These are phyloP conservation scores for Eospalax fontanierii DNA, from an alignment of 2,797 vertebrate species.

Conservation along the genomic window DNA sequence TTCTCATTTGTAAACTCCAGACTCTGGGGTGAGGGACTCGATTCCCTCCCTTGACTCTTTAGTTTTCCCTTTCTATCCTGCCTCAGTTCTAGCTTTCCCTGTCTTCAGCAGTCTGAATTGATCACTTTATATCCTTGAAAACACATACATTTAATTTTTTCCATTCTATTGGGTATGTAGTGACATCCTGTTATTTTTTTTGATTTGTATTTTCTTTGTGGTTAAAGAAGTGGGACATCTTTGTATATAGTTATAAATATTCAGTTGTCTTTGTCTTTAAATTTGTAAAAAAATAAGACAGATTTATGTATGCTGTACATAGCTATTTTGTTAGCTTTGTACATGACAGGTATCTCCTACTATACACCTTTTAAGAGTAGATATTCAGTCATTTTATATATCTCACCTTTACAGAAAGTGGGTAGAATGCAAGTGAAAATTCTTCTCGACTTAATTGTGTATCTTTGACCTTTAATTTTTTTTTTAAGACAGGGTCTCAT, in stretches of 20 bases:
- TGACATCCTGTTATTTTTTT: conserved; percentile 10
- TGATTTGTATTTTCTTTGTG: conserved; percentile 52
- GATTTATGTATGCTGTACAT: neutral
- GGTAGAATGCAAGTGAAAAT: conserved; percentile 54
- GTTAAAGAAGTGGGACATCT: neutral
- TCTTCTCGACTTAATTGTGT: neutral
- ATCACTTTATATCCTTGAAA: conserved; percentile 23
- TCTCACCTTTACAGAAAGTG: conserved; percentile 36
- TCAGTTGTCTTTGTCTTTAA: conserved; percentile 23
- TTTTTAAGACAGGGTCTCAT: neutral
- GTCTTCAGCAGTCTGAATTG: neutral
- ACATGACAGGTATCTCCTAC: neutral
- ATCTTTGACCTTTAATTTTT: neutral
- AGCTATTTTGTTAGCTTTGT: neutral
- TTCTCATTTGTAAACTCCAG: neutral
- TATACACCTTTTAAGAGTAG: conserved; percentile 24
- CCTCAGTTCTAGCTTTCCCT: neutral
- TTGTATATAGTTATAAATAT: conserved; percentile 60
- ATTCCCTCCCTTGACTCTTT: neutral
- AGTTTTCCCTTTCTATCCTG: neutral
- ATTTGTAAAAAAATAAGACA: conserved; percentile 18
- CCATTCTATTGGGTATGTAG: conserved; percentile 14
- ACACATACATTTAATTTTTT: conserved; percentile 5
- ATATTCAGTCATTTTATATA: conserved; percentile 34
- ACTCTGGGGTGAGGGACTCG: neutral